Conservation (phyloP, 2,797 vertebrate species). For the Aphelocoma californica region DNA sequence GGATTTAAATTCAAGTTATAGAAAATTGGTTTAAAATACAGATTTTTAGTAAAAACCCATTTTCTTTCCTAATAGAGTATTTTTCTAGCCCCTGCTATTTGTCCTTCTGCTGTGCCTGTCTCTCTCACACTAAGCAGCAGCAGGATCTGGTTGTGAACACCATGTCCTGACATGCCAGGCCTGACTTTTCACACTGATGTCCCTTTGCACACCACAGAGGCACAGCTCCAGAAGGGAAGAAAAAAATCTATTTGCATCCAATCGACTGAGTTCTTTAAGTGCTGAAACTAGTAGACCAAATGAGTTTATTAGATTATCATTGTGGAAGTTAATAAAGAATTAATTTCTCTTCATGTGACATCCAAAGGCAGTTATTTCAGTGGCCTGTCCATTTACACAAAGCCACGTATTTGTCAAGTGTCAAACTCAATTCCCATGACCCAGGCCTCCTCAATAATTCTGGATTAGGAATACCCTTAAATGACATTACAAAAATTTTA, state of each 20-base stretch:
- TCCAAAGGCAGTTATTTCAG: constrained; percentile 81
- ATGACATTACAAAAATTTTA: constrained; percentile 99
- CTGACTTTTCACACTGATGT: constrained; percentile 27
- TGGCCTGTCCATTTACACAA: constrained; percentile 94
- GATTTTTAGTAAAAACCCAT: not conserved
- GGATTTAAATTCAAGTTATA: not conserved
- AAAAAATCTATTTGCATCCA: constrained; percentile 75
- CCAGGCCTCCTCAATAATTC: constrained; percentile 89
- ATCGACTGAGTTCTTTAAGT: constrained; percentile 73
- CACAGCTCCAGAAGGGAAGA: constrained; percentile 30
- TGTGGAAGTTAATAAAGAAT: constrained; percentile 93
- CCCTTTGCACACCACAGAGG: constrained; percentile 31
- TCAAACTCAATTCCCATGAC: constrained; percentile 86
- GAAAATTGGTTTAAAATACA: not conserved
- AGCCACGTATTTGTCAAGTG: constrained; percentile 97
- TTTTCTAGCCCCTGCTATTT: not conserved
- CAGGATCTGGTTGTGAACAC: not conserved
- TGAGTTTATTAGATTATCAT: constrained; percentile 91
- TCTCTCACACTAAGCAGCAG: not conserved
- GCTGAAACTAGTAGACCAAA: constrained; percentile 78
- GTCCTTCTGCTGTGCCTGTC: not conserved
- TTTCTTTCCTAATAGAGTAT: not conserved
- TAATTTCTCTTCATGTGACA: constrained; percentile 91
- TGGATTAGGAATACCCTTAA: constrained; percentile 89
- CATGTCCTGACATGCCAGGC: not conserved